Percentiles rank a stretch among this genome's conserved stretches.
phyloP scores from a whole-genome alignment of 2,888 invertebrate genomes.

The Camptogramma bilineatum region DNA sequence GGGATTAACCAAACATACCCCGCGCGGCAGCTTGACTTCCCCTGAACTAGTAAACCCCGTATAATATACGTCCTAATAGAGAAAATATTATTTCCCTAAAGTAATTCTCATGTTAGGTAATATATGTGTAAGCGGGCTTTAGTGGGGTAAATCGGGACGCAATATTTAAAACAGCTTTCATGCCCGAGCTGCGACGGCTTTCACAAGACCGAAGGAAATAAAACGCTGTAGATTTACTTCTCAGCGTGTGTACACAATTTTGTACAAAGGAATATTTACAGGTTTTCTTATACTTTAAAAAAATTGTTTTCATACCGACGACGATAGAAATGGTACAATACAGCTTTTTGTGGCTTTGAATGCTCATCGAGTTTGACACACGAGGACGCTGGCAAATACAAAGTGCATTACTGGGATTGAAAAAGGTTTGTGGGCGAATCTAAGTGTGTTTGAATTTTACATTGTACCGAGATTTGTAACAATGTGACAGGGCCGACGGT shows the following conservation, averaged over 20 bases:
- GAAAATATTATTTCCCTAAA: slow-evolving; percentile 62
- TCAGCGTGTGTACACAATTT: slow-evolving; percentile 58
- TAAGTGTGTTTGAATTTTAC: slow-evolving; percentile 34
- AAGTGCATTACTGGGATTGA: slow-evolving; percentile 37
- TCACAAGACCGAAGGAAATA: slow-evolving; percentile 68
- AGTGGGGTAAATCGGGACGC: slow-evolving; percentile 71
- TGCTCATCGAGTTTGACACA: slow-evolving; percentile 27
- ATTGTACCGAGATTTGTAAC: slow-evolving; percentile 32
- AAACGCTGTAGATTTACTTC: slow-evolving; percentile 70
- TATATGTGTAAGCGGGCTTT: slow-evolving; percentile 70
- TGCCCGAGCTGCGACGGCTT: slow-evolving; percentile 69
- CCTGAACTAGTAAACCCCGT: slow-evolving; percentile 34
- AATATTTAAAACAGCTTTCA: slow-evolving; percentile 81
- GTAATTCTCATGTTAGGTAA: slow-evolving; percentile 66
- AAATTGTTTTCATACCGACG: slow-evolving; percentile 20
- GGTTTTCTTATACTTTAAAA: slow-evolving; percentile 45
- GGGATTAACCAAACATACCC: slow-evolving; percentile 28
- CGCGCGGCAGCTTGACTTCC: slow-evolving; percentile 22
- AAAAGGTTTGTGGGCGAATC: slow-evolving; percentile 23
- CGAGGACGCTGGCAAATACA: slow-evolving; percentile 10
- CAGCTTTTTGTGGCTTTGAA: slow-evolving; percentile 25
- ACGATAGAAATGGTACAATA: slow-evolving; percentile 19
- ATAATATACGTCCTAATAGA: slow-evolving; percentile 53
- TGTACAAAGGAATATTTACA: slow-evolving; percentile 54
- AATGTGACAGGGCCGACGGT: slow-evolving; percentile 28